phyloP scores from a whole-genome alignment of 2,797 vertebrate species.

The Alouatta caraya region DNA sequence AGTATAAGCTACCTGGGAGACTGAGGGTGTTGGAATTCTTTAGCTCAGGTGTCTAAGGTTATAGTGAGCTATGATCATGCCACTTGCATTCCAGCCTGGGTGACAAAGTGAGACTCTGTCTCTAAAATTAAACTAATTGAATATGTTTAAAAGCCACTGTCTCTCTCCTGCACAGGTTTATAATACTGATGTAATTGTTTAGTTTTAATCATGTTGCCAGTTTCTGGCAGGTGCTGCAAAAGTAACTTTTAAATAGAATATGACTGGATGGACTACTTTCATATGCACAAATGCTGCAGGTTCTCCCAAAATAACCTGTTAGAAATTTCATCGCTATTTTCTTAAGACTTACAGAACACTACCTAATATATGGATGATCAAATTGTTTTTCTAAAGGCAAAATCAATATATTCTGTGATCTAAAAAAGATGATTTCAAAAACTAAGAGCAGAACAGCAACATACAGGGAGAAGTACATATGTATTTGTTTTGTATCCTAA shows the following conservation, averaged over 20 bases:
- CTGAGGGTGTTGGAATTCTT: background rate
- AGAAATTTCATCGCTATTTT: conserved; percentile 14
- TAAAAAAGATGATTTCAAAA: background rate
- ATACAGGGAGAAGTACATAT: background rate
- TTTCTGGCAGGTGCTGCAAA: background rate
- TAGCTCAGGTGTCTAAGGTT: background rate
- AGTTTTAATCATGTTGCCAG: conserved; percentile 1
- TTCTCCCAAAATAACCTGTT: conserved; percentile 14
- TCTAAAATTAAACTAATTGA: background rate
- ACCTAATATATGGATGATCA: background rate
- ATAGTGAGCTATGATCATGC: background rate
- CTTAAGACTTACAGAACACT: background rate
- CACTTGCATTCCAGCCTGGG: background rate
- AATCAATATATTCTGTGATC: conserved; percentile 44
- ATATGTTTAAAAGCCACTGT: background rate
- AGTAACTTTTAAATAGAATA: background rate
- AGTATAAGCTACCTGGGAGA: background rate
- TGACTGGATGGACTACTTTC: conserved; percentile 13
- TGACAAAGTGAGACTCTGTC: background rate
- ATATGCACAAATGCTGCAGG: background rate
- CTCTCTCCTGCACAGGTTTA: background rate
- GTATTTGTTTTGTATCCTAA: background rate
- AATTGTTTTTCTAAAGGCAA: conserved; percentile 52
- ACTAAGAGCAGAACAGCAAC: background rate
- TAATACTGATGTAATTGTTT: background rate